Base-by-base conservation (phyloP, 2,113 vertebrate species). In the Limanda limanda region DNA sequence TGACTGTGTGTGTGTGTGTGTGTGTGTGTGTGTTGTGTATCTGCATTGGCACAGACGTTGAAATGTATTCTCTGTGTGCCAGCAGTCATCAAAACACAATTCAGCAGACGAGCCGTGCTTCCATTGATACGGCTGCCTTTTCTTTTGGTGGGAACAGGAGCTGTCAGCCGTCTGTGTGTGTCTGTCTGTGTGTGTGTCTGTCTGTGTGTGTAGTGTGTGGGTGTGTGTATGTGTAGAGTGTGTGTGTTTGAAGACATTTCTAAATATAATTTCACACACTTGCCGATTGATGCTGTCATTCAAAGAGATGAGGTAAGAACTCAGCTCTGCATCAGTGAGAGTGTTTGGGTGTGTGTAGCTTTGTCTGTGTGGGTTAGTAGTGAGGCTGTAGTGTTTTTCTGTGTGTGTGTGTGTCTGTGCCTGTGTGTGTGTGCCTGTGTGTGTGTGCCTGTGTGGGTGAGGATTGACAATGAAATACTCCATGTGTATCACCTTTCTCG, bases 261-360 rank as follows among this genome's bases (percentile, higher is more conserved):
- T 79, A 80, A 89, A 90, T 84, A 87, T 80, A 73, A 86, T 83
- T 89, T 86, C 75, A 80, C 71, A 80, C 20, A 56, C 71, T 68
- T 88, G 86, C 76, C 70, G 82, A 82, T 75, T 58, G 40, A 57
- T 55, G 54, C 79, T 83, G 81, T 68, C 84, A 83, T 81, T 83
- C 80, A 88, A 67, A 40, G 35, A 74, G 48, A 74, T 3, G 51
- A 67, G 62, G 63, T 40, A 37, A 70, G 56, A 63, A 63, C 71
- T 66, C 13, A 12, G 81, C 72, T 79, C 35, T 76, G 82, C 71
- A 68, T 62, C 76, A 70, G 57, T 45, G 56, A 35, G 14, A 71
- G 1, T 61, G 5, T 56, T 48, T 54, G 5, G 27, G 27, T 31
- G 27, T 31, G 47, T 47, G 54, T 25, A 15, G 21, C 11, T 31